Base-by-base conservation (phyloP, 2,113 vertebrate species). In the Monopterus albus region DNA sequence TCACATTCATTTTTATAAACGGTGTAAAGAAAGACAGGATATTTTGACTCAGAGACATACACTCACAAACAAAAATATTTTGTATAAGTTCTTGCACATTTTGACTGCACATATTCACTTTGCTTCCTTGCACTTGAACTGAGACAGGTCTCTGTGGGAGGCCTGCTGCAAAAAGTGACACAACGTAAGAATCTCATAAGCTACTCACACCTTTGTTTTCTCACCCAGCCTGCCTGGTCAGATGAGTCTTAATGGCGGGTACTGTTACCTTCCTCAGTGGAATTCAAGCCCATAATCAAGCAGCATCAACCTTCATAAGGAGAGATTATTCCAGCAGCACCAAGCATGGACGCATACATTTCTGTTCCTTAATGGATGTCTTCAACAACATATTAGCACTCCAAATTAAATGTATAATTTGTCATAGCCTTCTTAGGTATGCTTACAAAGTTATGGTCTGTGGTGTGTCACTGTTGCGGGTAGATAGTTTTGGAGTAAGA, bases 121-220 rank as follows among this genome's bases (percentile, higher is more conserved):
- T 70, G 46, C 67, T 77, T 53, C 29, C 64, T 64, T 81, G 25
- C 42, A 52, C 74, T 55, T 58, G 42, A 72, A 29, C 68, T 58
- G 68, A 70, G 73, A 73, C 62, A 56, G 74, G 68, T 82, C 82
- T 86, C 72, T 43, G 69, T 88, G 82, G 79, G 88, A 81, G 83
- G 84, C 76, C 82, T 20, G 17, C 66, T 89, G 89, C 89, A 91
- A 92, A 90, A 89, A 85, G 68, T 81, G 87, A 91, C 79, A 90
- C 82, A 72, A 83, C 60, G 78, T 88, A 84, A 79, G 61, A 82
- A 62, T 59, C 57, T 71, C 69, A 67, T 82, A 79, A 84, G 74
- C 51, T 72, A 57, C 82, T 74, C 75, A 82, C 87, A 79, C 75
- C 63, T 83, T 64, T 58, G 74, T 79, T 76, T 72, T 72, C 78